Base-by-base conservation (phyloP, 2,797 vertebrate genomes). In the Falco cherrug region DNA sequence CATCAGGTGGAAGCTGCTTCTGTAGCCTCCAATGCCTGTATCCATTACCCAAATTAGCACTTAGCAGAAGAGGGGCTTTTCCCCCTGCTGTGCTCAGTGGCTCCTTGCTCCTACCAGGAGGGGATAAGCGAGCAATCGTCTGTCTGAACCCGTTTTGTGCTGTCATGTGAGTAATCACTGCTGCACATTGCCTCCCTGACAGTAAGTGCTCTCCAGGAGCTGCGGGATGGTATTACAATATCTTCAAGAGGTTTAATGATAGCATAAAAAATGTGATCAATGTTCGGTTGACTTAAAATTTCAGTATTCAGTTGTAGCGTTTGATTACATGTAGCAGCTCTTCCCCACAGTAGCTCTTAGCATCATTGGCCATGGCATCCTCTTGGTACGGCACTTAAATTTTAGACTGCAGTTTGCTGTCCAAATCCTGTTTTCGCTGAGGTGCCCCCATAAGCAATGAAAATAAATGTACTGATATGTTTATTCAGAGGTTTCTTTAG, bases 1-100 rank as follows among this genome's bases (percentile, higher is more conserved):
- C 87, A 63, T 93, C 54, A 82, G 68, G 82, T 94, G 79, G 69
- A 56, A 90, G 73, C 50, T 87, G 75, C 84, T 75, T 85, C 87
- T 25, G 11, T 80, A 85, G 94, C 89, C 80, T 87, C 84, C 65
- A 67, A 3, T 1, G n/a, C 89, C 91, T 92, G 78, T 75, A 37
- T 87, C 91, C 70, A 39, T 93, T 97, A 80, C 92, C 61, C 90
- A 78, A 64, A 60, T 70, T 18, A 88, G 70, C 45, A 70, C 67
- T 84, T 68, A 64, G 89, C 16, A 95, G 82, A 78, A 90, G 89
- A 67, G 82, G 64, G 53, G 22, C 81, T 90, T 56, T 85, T 61
- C 5, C 35, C 22, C 59, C 8, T 0, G 7, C 90, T 33, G 50
- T 43, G 70, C 48, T 93, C n/a, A 53, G 89, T 8, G 31, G 28